Conservation (phyloP, 2,113 vertebrate genomes). For the Amphiprion percula region DNA sequence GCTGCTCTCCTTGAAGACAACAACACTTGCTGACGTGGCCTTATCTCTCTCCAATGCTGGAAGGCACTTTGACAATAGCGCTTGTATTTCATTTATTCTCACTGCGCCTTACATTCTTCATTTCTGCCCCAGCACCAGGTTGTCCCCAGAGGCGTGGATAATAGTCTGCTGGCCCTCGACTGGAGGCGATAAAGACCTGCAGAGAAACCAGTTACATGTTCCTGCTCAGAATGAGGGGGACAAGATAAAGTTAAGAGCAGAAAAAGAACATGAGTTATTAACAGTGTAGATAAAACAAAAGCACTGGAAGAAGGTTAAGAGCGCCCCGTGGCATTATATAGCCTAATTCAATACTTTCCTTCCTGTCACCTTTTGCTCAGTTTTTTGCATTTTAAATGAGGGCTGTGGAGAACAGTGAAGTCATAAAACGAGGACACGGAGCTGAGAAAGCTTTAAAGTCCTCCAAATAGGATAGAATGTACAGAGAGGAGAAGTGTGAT, state of each 20-base stretch:
- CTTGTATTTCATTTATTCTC: constrained; percentile 77
- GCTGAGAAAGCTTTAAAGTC: constrained; percentile 26
- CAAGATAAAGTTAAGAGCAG: constrained; percentile 50
- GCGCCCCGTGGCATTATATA: constrained; percentile 28
- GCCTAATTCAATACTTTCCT: constrained; percentile 56
- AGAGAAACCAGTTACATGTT: constrained; percentile 59
- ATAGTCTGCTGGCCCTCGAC: constrained; percentile 61
- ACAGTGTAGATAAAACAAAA: constrained; percentile 55
- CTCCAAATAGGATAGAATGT: constrained; percentile 11
- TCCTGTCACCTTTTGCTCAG: constrained; percentile 49
- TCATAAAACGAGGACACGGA: constrained; percentile 24
- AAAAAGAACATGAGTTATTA: constrained; percentile 56
- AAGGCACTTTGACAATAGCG: constrained; percentile 68
- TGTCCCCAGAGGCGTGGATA: constrained; percentile 68
- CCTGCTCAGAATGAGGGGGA: constrained; percentile 44
- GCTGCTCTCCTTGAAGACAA: constrained; percentile 63
- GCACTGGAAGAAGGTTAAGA: constrained; percentile 51
- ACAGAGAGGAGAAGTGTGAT: constrained; percentile 37
- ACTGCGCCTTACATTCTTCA: constrained; percentile 28
- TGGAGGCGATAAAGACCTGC: constrained; percentile 68
- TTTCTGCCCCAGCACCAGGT: constrained; percentile 22
- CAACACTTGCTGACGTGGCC: constrained; percentile 75
- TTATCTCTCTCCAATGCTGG: constrained; percentile 77
- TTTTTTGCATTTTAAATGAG: constrained; percentile 55
- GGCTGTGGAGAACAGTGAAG: constrained; percentile 33